Evolutionary conservation across 2,797 vertebrate genomes (phyloP).

Genomic region (Chelmon rostratus): DNA sequence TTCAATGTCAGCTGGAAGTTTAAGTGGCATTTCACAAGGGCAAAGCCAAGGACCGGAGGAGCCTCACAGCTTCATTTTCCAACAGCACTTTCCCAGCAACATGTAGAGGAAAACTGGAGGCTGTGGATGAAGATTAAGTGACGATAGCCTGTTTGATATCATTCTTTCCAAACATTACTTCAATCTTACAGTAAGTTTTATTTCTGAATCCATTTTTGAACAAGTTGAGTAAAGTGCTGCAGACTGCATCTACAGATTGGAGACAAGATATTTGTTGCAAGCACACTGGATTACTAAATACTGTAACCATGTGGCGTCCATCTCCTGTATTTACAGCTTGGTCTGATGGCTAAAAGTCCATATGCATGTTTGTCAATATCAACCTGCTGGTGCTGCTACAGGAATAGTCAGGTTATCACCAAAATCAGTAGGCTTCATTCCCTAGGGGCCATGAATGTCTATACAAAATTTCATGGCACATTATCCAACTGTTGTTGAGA

Average conservation of each 20-base stretch:
- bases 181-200: background rate
- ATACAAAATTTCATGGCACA: background rate
- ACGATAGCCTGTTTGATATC: conserved; percentile 8
- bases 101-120: conserved; percentile 39
- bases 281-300: background rate
- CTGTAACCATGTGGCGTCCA: background rate
- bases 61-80: conserved; percentile 20
- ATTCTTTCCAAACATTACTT: background rate
- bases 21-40: conserved; percentile 59
- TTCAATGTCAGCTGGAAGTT: conserved; percentile 38
- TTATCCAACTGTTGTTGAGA: background rate
- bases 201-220: background rate
- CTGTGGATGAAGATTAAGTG: conserved; percentile 5
- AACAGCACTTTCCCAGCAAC: conserved; percentile 15
- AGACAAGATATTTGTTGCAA: background rate
- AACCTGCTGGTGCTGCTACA: background rate
- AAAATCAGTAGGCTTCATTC: background rate
- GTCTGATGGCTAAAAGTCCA: conserved; percentile 10
- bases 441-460: background rate
- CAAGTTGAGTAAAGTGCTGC: background rate
- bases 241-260: background rate
- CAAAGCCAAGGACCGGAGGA: conserved; percentile 27
- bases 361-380: background rate
- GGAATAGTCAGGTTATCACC: background rate
- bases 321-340: conserved; percentile 4